Percentiles rank a stretch among this genome's conserved stretches.
Conservation (phyloP, 2,888 invertebrate genomes). For the Phyllotreta cruciferae region DNA sequence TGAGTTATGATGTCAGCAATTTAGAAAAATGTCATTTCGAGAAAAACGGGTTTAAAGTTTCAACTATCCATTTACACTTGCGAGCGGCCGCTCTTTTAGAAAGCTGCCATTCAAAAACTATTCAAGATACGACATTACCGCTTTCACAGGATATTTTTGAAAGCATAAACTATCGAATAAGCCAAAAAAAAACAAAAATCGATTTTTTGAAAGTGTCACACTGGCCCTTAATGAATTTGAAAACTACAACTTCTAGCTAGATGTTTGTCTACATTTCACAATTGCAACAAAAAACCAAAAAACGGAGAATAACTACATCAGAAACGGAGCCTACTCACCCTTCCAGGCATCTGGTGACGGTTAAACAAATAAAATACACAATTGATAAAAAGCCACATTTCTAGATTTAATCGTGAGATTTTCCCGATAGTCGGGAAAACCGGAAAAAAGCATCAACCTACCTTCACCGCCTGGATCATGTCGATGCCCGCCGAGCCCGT, state of each 20-base stretch:
- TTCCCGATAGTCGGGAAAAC: slow-evolving; percentile 3
- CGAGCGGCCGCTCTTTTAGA: too few species aligned
- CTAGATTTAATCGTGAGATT: slow-evolving; percentile 8
- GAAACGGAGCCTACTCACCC: slow-evolving; percentile 55
- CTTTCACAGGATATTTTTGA: too few species aligned
- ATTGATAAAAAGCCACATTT: slow-evolving; percentile 31
- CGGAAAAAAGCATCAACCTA: slow-evolving; percentile 59
- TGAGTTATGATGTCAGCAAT: too few species aligned
- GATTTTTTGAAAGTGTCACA: too few species aligned
- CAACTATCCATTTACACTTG: too few species aligned
- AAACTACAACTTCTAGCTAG: slow-evolving; percentile 4
- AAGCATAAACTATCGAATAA: too few species aligned
- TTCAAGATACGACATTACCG: too few species aligned
- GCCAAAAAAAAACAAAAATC: too few species aligned
- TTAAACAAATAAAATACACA: slow-evolving; percentile 24
- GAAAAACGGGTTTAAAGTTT: too few species aligned
- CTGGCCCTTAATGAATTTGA: too few species aligned
- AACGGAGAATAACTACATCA: slow-evolving; percentile 44
- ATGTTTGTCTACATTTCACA: slow-evolving; percentile 14
- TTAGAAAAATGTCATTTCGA: too few species aligned
- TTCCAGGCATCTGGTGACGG: slow-evolving; percentile 56
- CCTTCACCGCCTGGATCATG: slow-evolving; percentile 91
- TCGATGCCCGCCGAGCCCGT: slow-evolving; percentile 89
- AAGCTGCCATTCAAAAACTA: too few species aligned
- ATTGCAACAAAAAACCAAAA: slow-evolving; percentile 48